Percentiles rank a stretch among this genome's conserved stretches.
Conservation (phyloP, 1,140 invertebrate genomes). For the Drepana arcuata region DNA sequence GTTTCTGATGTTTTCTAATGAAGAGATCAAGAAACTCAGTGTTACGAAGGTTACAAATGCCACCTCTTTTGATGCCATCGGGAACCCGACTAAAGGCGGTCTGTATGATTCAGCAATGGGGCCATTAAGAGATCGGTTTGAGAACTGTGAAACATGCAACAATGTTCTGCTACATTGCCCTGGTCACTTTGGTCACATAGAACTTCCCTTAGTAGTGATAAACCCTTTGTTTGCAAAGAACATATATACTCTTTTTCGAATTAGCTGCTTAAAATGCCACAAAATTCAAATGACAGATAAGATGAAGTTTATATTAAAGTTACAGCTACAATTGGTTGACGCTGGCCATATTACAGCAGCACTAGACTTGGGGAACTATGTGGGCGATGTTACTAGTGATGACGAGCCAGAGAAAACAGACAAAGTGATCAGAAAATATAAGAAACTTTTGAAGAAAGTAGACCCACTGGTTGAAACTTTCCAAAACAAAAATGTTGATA, state of each 20-base stretch:
- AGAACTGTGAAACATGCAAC: conserved; percentile 88
- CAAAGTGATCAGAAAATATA: conserved; percentile 54
- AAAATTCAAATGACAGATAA: conserved; percentile 80
- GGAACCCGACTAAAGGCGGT: conserved; percentile 86
- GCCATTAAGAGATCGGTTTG: conserved; percentile 73
- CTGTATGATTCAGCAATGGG: conserved; percentile 89
- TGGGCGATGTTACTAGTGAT: conserved; percentile 47
- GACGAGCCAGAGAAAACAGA: conserved; percentile 32
- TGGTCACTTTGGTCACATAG: conserved; percentile 97
- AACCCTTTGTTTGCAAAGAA: conserved; percentile 92
- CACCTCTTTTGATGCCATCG: conserved; percentile 87
- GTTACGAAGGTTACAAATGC: conserved; percentile 89
- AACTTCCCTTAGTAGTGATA: conserved; percentile 90
- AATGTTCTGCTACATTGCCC: conserved; percentile 81
- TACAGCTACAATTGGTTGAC: conserved; percentile 84
- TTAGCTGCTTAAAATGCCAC: conserved; percentile 81
- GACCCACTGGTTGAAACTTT: conserved; percentile 54
- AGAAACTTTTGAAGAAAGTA: conserved; percentile 50
- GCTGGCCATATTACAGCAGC: conserved; percentile 82
- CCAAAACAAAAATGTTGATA: conserved; percentile 75
- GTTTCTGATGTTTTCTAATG: conserved; percentile 82
- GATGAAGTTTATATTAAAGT: conserved; percentile 77
- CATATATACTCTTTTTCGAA: conserved; percentile 78
- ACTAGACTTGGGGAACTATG: conserved; percentile 75
- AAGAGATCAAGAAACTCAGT: conserved; percentile 91